Evolutionary conservation across 2,797 vertebrate species (phyloP).

Genomic region (Epinephelus coioides): DNA sequence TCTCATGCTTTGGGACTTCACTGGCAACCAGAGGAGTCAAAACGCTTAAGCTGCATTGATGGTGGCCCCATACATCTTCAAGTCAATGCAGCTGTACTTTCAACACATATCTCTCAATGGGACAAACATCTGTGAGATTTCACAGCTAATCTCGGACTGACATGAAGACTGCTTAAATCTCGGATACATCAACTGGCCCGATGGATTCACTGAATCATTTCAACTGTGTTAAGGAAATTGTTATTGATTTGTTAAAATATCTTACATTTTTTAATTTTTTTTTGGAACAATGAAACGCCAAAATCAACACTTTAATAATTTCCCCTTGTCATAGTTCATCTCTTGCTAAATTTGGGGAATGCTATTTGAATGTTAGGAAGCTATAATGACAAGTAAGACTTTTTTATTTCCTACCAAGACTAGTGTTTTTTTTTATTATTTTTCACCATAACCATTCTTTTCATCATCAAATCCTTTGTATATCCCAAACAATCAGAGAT

Average conservation of each 20-base stretch:
- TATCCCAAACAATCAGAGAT: background rate
- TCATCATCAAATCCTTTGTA: background rate
- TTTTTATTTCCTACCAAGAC: background rate
- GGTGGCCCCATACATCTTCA: constrained; percentile 53
- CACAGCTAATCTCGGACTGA: constrained; percentile 31
- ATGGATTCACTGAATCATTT: constrained; percentile 5
- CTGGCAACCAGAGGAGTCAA: constrained; percentile 52
- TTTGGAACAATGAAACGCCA: too few species aligned
- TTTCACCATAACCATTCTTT: too few species aligned
- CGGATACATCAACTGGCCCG: background rate
- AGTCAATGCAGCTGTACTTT: constrained; percentile 55
- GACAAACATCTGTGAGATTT: constrained; percentile 49
- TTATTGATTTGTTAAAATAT: too few species aligned
- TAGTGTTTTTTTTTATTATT: too few species aligned
- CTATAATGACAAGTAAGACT: background rate
- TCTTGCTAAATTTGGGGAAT: background rate
- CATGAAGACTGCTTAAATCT: background rate
- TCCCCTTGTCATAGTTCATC: too few species aligned
- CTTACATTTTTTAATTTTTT: too few species aligned
- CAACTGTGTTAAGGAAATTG: background rate
- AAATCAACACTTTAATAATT: background rate
- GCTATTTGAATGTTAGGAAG: background rate
- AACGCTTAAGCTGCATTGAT: constrained; percentile 49
- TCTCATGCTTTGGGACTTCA: constrained; percentile 60
- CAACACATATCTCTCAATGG: constrained; percentile 16